Conservation (phyloP, 1,140 invertebrate species). For the Drosophila tsacasi region DNA sequence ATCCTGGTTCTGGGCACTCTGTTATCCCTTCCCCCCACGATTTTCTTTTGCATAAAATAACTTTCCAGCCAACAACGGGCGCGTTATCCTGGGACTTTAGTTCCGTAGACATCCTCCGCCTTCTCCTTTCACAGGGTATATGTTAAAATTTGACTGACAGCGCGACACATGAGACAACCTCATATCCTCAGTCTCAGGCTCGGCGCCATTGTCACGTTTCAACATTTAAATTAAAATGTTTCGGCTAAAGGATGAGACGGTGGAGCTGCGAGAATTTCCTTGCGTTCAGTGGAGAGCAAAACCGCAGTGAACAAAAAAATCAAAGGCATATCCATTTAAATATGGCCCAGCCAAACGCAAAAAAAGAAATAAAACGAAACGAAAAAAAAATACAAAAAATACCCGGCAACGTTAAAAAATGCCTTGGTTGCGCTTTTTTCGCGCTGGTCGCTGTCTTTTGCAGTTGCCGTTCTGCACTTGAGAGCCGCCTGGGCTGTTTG, state of each 20-base stretch:
- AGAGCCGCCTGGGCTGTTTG: slow-evolving; percentile 56
- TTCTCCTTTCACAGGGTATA: slow-evolving; percentile 32
- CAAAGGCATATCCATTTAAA: slow-evolving; percentile 68
- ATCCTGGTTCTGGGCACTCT: background rate
- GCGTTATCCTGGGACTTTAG: background rate
- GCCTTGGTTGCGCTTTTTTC: slow-evolving; percentile 60
- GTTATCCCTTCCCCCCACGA: background rate
- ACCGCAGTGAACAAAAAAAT: slow-evolving; percentile 54
- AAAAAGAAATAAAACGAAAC: slow-evolving; percentile 27
- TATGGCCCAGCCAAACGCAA: slow-evolving; percentile 26
- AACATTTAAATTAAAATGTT: slow-evolving; percentile 83
- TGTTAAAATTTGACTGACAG: slow-evolving; percentile 48
- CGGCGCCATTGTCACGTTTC: slow-evolving; percentile 76
- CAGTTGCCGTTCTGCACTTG: slow-evolving; percentile 77
- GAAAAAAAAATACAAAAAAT: slow-evolving; percentile 4
- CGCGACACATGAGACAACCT: slow-evolving; percentile 63
- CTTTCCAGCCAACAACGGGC: slow-evolving; percentile 12
- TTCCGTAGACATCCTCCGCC: background rate
- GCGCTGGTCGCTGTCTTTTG: slow-evolving; percentile 73
- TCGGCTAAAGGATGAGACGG: slow-evolving; percentile 59
- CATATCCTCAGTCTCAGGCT: slow-evolving; percentile 54
- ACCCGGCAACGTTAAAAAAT: slow-evolving; percentile 41
- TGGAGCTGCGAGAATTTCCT: slow-evolving; percentile 55
- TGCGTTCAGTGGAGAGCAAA: slow-evolving; percentile 29
- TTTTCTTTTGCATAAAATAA: slow-evolving; percentile 19